Conservation (phyloP, 2,113 vertebrate genomes). For the Rana temporaria region DNA sequence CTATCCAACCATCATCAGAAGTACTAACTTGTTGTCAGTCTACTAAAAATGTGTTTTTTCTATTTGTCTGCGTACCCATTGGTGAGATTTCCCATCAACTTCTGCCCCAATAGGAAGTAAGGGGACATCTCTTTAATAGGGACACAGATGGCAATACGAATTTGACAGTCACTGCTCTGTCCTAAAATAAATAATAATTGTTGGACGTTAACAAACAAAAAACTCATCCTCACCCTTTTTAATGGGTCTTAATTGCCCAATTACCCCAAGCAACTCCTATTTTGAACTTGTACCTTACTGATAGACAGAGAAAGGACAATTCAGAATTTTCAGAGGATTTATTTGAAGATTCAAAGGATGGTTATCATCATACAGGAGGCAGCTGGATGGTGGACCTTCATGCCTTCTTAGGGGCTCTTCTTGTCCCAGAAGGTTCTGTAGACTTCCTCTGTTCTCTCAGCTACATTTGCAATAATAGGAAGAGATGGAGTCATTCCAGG, state of each 20-base stretch:
- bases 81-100: too few relatives aligned
- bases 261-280: too few relatives aligned
- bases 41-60: too few relatives aligned
- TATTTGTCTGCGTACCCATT: too few relatives aligned
- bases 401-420: neutral
- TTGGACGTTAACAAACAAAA: neutral
- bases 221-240: neutral
- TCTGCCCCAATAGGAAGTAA: too few relatives aligned
- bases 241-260: too few relatives aligned
- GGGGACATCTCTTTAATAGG: too few relatives aligned
- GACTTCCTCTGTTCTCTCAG: neutral
- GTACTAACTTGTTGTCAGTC: too few relatives aligned
- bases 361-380: neutral
- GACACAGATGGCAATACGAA: too few relatives aligned
- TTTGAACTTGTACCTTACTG: neutral
- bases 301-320: neutral
- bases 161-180: too few relatives aligned
- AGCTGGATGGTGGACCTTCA: neutral
- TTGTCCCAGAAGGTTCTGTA: neutral
- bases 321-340: neutral
- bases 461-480: constrained; percentile 72
- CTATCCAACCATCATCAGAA: too few relatives aligned
- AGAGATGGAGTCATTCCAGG: constrained; percentile 75
- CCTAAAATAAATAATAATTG: neutral
- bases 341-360: neutral